Conservation (phyloP, 2,797 vertebrate species). For the Lacerta bilineata region DNA sequence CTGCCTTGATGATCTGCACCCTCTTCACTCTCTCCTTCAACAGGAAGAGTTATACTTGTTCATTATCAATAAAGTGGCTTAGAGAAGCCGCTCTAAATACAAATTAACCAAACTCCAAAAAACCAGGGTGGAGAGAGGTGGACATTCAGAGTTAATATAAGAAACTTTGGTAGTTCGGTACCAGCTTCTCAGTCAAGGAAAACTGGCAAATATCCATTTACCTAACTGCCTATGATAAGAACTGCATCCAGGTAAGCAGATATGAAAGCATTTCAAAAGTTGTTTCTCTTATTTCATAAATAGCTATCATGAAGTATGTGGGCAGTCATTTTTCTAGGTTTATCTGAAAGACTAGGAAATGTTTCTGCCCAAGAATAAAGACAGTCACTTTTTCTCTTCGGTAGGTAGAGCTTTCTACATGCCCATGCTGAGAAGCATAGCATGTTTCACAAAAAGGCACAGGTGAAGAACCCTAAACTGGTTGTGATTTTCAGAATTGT, state of each 20-base stretch:
- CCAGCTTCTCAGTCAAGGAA: background rate
- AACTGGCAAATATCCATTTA: background rate
- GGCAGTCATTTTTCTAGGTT: background rate
- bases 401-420: background rate
- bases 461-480: background rate
- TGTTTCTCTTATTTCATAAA: background rate
- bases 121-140: background rate
- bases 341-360: background rate
- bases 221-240: background rate
- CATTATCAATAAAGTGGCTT: background rate
- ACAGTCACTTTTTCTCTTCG: background rate
- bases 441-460: background rate
- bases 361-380: background rate
- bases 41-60: constrained; percentile 6
- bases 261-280: background rate
- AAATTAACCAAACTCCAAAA: constrained; percentile 20
- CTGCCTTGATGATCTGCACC: background rate
- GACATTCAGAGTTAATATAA: background rate
- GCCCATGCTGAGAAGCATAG: background rate
- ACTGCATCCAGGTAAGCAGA: background rate
- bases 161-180: background rate
- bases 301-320: background rate
- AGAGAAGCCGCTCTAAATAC: background rate
- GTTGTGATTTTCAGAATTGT: background rate
- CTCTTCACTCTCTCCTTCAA: constrained; percentile 1